Conservation (phyloP, 2,888 invertebrate species). For the Plebejus melissa region DNA sequence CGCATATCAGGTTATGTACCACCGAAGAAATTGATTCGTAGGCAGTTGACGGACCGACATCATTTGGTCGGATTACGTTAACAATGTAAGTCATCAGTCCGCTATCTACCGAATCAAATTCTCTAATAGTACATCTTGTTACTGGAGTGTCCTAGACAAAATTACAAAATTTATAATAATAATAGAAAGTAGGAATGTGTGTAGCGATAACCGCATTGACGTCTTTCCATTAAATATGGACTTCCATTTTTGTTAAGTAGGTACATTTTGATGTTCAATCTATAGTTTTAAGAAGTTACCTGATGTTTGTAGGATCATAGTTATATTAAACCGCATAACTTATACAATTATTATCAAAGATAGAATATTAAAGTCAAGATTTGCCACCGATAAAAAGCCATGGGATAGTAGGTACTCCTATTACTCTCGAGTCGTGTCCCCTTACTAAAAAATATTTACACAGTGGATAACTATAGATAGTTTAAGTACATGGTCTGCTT, state of each 20-base stretch:
- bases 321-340: neutral
- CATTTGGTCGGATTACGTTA: too few species aligned
- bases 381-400: neutral
- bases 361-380: neutral
- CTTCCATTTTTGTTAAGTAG: constrained; percentile 5
- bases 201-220: neutral
- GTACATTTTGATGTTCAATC: neutral
- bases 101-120: too few species aligned
- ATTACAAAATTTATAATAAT: neutral
- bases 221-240: neutral
- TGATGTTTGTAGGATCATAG: neutral
- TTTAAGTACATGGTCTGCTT: neutral
- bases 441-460: too few species aligned
- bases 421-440: neutral
- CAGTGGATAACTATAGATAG: too few species aligned
- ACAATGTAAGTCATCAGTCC: too few species aligned
- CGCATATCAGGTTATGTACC: too few species aligned
- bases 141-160: neutral
- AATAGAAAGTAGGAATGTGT: neutral
- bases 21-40: too few species aligned
- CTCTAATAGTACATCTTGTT: neutral
- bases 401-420: neutral
- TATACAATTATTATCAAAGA: neutral
- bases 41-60: too few species aligned
- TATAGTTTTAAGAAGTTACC: neutral